These are phyloP conservation scores for Limnothrissa miodon DNA, from an alignment of 2,113 vertebrate genomes.

Conservation along the genomic window DNA sequence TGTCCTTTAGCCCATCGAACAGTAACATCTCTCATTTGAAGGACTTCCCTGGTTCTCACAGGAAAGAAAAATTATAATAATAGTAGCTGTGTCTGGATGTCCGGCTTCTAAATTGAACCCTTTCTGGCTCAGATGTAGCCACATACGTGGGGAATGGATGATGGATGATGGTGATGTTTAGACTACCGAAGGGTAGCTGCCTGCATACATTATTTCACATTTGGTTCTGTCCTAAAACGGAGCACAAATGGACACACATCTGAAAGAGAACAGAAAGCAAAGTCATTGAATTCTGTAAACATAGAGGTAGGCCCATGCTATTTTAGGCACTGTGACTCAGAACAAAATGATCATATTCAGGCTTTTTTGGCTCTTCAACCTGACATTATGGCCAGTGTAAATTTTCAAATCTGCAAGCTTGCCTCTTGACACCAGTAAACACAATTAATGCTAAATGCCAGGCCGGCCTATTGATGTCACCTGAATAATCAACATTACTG, in stretches of 20 bases:
- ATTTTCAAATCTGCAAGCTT: not conserved
- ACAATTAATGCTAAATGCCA: not conserved
- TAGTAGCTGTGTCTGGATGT: not conserved
- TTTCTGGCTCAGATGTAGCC: slow-evolving; percentile 6
- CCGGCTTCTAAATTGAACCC: not conserved
- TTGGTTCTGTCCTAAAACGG: not conserved
- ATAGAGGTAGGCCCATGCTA: not conserved
- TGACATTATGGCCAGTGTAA: not conserved
- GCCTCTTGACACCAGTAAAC: not conserved
- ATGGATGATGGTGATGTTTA: too few species aligned
- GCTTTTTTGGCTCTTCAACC: not conserved
- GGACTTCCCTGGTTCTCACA: not conserved
- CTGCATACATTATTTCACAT: not conserved
- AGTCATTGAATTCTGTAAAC: not conserved
- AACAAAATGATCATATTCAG: not conserved
- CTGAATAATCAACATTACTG: not conserved
- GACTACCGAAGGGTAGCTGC: not conserved
- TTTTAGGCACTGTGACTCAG: not conserved
- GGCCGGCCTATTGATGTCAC: too few species aligned
- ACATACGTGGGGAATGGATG: not conserved
- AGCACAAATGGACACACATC: not conserved
- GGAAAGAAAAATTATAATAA: not conserved
- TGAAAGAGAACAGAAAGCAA: not conserved
- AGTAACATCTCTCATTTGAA: not conserved
- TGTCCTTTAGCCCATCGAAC: not conserved